phyloP scores from a whole-genome alignment of 2,888 invertebrate species.

The Exocentrus adspersus region DNA sequence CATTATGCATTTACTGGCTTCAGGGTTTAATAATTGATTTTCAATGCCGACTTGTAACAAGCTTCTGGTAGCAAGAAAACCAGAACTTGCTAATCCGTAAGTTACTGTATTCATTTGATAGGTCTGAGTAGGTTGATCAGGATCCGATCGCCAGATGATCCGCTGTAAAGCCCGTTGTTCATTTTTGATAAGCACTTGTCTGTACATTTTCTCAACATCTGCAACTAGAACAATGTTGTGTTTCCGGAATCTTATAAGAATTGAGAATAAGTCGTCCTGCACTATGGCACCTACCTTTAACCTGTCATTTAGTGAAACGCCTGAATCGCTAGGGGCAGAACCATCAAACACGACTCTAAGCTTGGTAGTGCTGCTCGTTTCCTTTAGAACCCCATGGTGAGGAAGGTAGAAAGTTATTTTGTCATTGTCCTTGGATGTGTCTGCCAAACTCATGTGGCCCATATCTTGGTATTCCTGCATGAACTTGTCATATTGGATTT shows the following conservation, averaged over 20 bases:
- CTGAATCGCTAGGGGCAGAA: conserved; percentile 22
- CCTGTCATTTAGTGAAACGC: conserved; percentile 35
- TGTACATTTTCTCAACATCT: conserved; percentile 31
- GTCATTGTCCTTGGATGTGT: background rate
- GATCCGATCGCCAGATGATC: background rate
- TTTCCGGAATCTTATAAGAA: conserved; percentile 28
- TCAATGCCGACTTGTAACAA: conserved; percentile 18
- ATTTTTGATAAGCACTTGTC: conserved; percentile 5
- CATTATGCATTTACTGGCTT: conserved; percentile 14
- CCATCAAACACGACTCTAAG: conserved; percentile 36
- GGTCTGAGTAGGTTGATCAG: background rate
- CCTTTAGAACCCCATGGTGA: conserved; percentile 27
- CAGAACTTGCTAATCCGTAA: background rate
- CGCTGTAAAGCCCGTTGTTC: background rate
- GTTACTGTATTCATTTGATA: conserved; percentile 27
- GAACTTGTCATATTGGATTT: conserved; percentile 31
- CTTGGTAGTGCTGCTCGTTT: conserved; percentile 24
- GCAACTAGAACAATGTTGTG: conserved; percentile 13
- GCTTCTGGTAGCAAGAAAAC: conserved; percentile 21
- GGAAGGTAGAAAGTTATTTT: background rate
- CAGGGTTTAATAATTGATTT: conserved; percentile 6
- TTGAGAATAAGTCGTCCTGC: conserved; percentile 29
- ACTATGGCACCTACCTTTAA: conserved; percentile 28
- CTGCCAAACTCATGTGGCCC: conserved; percentile 30
- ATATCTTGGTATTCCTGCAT: conserved; percentile 35